Conservation (phyloP, 1,140 invertebrate genomes). For the Paraescarpia echinospica region DNA sequence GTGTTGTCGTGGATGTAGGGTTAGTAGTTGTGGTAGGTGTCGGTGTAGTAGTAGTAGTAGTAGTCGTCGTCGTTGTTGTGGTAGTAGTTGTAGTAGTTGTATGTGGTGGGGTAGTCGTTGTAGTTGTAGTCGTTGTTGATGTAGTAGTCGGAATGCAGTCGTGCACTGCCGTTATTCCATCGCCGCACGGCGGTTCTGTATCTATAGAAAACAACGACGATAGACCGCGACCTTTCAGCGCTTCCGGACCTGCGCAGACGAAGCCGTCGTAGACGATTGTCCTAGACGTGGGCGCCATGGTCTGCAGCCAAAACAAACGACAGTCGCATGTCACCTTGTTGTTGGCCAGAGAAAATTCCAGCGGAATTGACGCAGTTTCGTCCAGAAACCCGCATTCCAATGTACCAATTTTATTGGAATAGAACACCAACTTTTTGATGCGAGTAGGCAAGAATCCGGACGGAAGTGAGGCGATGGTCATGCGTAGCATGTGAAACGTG, state of each 20-base stretch:
- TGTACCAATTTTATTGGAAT: neutral
- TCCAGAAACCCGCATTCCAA: neutral
- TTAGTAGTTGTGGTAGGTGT: slow-evolving; percentile 8
- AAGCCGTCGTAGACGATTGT: neutral
- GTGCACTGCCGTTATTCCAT: neutral
- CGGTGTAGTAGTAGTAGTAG: slow-evolving; percentile 6
- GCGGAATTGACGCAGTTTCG: neutral
- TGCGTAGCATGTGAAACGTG: neutral
- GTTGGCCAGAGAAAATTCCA: neutral
- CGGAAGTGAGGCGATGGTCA: neutral
- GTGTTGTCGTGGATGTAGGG: neutral
- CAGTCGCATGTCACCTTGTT: neutral
- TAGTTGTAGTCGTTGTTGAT: slow-evolving; percentile 18
- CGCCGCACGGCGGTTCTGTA: neutral
- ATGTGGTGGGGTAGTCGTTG: neutral
- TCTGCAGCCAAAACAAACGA: neutral
- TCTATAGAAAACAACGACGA: neutral
- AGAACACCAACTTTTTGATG: slow-evolving; percentile 1
- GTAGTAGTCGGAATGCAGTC: slow-evolving; percentile 6
- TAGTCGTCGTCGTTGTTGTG: slow-evolving; percentile 1
- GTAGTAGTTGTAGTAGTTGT: slow-evolving; percentile 12
- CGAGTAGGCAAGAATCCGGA: neutral
- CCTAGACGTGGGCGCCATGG: neutral
- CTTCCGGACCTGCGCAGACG: neutral
- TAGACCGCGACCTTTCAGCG: neutral